A percentile compares a stretch with the other conserved stretches of the same genome.
Conservation (phyloP, 2,113 vertebrate genomes). For the Etheostoma spectabile region DNA sequence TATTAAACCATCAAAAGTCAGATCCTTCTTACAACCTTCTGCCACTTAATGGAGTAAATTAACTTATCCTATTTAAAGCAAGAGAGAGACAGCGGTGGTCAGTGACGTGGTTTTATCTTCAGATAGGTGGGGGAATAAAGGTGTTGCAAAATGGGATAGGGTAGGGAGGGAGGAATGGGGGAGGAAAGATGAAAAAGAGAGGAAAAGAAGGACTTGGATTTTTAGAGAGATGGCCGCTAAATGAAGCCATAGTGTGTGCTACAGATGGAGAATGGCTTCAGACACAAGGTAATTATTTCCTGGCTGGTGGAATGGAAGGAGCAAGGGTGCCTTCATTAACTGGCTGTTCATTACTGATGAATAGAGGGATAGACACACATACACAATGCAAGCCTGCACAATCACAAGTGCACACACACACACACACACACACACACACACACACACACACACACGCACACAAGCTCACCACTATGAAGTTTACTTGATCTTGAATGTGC, state of each 20-base stretch:
- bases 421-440: conserved; percentile 30
- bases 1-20: conserved; percentile 58
- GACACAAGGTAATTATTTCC: conserved; percentile 80
- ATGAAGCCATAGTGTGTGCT: conserved; percentile 66
- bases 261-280: conserved; percentile 77
- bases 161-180: background rate
- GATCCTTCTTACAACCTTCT: conserved; percentile 51
- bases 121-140: conserved; percentile 22
- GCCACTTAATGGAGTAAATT: conserved; percentile 58
- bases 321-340: conserved; percentile 76
- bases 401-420: background rate
- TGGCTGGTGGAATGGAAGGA: conserved; percentile 74
- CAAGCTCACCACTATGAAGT: background rate
- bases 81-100: conserved; percentile 24
- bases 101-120: conserved; percentile 35
- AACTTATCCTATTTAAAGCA: conserved; percentile 56
- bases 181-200: conserved; percentile 16
- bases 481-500: too few relatives aligned
- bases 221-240: conserved; percentile 63
- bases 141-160: conserved; percentile 32
- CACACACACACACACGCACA: conserved; percentile 34
- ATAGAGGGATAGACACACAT: conserved; percentile 58
- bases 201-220: conserved; percentile 51
- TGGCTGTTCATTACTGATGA: conserved; percentile 79
- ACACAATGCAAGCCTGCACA: conserved; percentile 20